Percentiles rank a stretch among this genome's conserved stretches.
phyloP scores from a whole-genome alignment of 2,113 vertebrate species.

The Sceloporus tristichus region DNA sequence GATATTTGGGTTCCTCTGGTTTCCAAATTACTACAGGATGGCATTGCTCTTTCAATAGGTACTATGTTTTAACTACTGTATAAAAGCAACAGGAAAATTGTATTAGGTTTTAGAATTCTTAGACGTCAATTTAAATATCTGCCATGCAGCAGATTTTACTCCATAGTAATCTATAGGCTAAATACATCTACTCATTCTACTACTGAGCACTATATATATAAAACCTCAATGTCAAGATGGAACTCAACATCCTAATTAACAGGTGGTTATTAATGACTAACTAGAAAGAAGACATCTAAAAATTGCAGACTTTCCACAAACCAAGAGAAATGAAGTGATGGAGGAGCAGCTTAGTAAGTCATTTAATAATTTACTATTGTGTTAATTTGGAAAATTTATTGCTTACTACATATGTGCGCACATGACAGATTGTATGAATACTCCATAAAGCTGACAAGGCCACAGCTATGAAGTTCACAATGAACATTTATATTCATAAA shows the following conservation, averaged over 20 bases:
- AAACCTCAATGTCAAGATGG: background rate
- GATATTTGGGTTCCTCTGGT: background rate
- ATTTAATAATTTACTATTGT: background rate
- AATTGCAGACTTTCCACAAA: background rate
- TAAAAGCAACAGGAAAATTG: background rate
- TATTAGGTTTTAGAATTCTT: background rate
- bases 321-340: background rate
- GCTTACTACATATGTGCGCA: background rate
- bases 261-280: background rate
- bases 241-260: too few species aligned
- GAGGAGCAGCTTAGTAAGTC: background rate
- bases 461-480: background rate
- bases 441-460: background rate
- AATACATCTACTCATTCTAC: too few species aligned
- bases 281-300: background rate
- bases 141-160: background rate
- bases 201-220: background rate
- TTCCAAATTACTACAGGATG: background rate
- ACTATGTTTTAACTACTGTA: background rate
- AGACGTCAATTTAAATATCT: background rate
- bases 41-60: background rate
- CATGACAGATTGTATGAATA: background rate
- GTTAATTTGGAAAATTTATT: slow-evolving; percentile 5
- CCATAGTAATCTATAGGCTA: background rate
- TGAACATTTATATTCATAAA: background rate